Base-by-base conservation (phyloP, 2,888 invertebrate species). In the Apoda limacodes region DNA sequence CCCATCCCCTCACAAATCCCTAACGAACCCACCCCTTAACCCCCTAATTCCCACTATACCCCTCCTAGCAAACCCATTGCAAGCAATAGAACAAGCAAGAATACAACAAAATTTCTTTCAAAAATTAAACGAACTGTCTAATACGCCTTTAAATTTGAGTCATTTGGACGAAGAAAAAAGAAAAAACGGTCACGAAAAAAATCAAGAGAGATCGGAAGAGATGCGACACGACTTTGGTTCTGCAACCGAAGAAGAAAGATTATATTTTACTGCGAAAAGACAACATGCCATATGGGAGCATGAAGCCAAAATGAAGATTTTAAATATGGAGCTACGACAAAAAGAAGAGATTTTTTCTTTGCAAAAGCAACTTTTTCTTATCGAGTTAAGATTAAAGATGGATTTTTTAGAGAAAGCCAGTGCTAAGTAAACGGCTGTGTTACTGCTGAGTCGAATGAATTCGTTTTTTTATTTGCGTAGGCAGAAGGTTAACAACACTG, bases 231-330 rank as follows among this genome's bases (percentile, higher is more conserved):
- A 70, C 22, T 63, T 56, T 25, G 56, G 58, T 0, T 50, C 57
- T 0, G 70, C 74, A 0, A 71, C 74, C 0, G 78, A 78, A 6
- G 76, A 76, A 14, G 76, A 81, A 32, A 50, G 69, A 21, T 35
- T 78, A 21, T 82, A 81, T 40, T 82, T 68, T 40, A 58, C 59
- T 1, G 78, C 80, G 9, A 81, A 80, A 41, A 47, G 82, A 5
- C 80, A 81, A 22, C 82, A 82, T 45, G 82, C 82, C 0, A 62
- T 70, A 13, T 75, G 74, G 71, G 82, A 82, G 32, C 82, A 82
- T 46, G 82, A 82, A 33, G 80, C 81, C 2, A 80, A 78, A 37
- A 82, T 82, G 82, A 80, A 78, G 32, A 81, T 81, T 2, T 43
- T 82, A 0, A 75, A 76, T 35, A 75, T 82, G 80, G 82, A 82